Conservation (phyloP, 2,113 vertebrate genomes). For the Colaptes auratus region DNA sequence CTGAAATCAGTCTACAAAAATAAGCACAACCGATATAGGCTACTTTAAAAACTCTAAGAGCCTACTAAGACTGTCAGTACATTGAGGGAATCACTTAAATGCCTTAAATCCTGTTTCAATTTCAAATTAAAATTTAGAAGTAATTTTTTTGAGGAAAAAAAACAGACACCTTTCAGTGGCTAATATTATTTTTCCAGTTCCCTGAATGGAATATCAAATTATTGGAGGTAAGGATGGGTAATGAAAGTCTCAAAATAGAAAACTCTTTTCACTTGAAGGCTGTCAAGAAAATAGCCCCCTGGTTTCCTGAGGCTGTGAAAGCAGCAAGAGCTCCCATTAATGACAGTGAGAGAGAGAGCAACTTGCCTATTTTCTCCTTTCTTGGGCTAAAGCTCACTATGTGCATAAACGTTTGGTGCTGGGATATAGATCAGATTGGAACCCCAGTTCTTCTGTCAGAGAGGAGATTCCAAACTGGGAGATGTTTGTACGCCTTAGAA, state of each 20-base stretch:
- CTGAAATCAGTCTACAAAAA: conserved; percentile 38
- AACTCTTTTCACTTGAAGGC: not conserved
- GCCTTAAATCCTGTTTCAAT: not conserved
- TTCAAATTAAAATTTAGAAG: not conserved
- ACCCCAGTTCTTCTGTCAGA: not conserved
- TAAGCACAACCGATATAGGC: not conserved
- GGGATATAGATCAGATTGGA: not conserved
- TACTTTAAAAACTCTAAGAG: not conserved
- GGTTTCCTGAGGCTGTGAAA: conserved; percentile 18
- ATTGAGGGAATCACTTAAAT: not conserved
- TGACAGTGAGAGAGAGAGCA: not conserved
- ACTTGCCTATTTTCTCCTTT: not conserved
- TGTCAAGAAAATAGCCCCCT: not conserved
- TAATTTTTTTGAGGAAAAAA: not conserved
- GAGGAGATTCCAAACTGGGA: not conserved
- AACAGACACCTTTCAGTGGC: not conserved
- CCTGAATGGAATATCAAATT: not conserved
- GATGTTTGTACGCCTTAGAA: not conserved
- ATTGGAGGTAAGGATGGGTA: not conserved
- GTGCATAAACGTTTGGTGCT: not conserved
- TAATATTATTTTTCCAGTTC: conserved; percentile 3
- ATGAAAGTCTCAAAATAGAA: conserved; percentile 6
- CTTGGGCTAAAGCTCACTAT: not conserved
- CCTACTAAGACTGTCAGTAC: not conserved
- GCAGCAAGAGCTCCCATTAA: not conserved